Evolutionary conservation across 2,113 vertebrate species (phyloP), one percentile per base, ranked within the genome.

Genomic region (Zosterops borbonicus): DNA sequence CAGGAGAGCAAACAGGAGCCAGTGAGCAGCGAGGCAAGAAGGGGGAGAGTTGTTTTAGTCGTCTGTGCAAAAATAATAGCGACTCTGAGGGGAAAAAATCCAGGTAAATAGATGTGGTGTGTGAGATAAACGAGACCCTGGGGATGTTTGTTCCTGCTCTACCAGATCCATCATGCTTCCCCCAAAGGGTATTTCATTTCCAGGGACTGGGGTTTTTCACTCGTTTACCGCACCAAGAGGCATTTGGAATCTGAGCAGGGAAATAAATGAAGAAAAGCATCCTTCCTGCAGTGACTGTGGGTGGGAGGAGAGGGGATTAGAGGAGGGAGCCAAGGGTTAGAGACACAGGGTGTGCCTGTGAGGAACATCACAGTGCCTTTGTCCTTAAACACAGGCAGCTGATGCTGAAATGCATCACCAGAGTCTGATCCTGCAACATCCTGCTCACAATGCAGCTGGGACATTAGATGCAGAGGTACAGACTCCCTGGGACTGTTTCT

Each of bases 271-370:
- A 89, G 69, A 49, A 88, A 87, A 90, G 23, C 33, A 50, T 85
- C 62, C 63, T 89, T 70, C 58, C 62, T 50, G 64, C 7, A 3
- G n/a, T 14, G 37, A 13, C 52, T 69, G n/a, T 24, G 69, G 27
- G 35, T 50, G 41, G 55, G 67, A 80, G 58, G 41, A 77, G 46
- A 23, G n/a, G 5, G n/a, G 42, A 12, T 59, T 5, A 71, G 80
- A 92, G 42, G 44, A 89, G 27, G 0, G 6, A 92, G 31, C 21
- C 64, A n/a, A 52, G 50, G n/a, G 41, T 71, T 37, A 17, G 55
- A 19, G 47, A 29, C 7, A 8, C 5, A 2, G 24, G 0, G 13
- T 5, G n/a, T 1, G 19, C 3, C 25, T 41, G 46, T 21, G 47
- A n/a, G 33, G 65, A 33, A 33, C 52, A 19, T 8, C 33, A 11